Base-by-base conservation (phyloP, 1,140 invertebrate genomes). In the Penaeus chinensis region DNA sequence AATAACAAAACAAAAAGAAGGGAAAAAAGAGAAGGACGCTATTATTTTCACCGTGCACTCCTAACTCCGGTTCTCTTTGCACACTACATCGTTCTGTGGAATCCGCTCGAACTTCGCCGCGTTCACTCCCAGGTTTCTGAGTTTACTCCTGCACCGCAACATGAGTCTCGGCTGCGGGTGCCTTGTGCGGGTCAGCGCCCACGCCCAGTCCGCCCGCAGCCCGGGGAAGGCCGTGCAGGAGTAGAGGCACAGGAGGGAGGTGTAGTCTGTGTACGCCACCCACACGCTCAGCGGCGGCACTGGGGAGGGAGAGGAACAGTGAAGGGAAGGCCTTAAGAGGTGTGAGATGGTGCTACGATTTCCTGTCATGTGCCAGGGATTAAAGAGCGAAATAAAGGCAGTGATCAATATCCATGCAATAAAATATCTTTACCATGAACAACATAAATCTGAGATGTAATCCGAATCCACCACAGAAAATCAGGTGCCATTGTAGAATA, bases 211-310 rank as follows among this genome's bases (percentile, higher is more conserved):
- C 8, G 79, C 85, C 11, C 78, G 65, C 54, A 87, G 47, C 27
- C 85, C 85, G 32, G 78, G 84, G 76, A 87, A 87, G 20, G 71
- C 11, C 0, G 66, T 16, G 60, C 85, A 87, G 4, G 85, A 87
- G 79, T 87, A 87, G 4, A 87, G 42, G 79, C 85, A 87, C 16
- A 69, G 78, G 8, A 87, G 47, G 24, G n/a, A 60, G 11, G 65
- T 61, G 69, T 87, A 82, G 85, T 87, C 85, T 2, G 85, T 87
- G 79, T 82, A 32, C 47, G 79, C 54, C 32, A 87, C 78, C 85
- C 85, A 87, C 42, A 87, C 16, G 37, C 65, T 71, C 11, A 87
- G 20, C 11, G 85, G 85, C 22, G 85, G 85, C 85, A 87, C 85
- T 86, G 65, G 3, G 4, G 24, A 10, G 71, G 27, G 74, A 65